A percentile compares a stretch with the other conserved stretches of the same genome.
Conservation (phyloP, 1,140 invertebrate species). For the Drosophila tropicalis region DNA sequence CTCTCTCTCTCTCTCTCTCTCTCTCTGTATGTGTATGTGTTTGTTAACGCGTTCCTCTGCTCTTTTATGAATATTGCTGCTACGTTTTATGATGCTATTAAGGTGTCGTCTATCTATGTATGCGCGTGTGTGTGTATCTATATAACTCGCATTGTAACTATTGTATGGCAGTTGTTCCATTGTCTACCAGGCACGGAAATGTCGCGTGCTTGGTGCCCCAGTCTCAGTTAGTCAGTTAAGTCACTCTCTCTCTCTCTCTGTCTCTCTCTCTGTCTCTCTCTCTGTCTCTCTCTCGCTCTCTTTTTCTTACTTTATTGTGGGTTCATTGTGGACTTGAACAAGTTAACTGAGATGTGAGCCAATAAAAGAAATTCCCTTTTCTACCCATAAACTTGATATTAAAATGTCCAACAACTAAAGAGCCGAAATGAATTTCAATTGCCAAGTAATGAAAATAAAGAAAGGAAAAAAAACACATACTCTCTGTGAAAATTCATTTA, state of each 20-base stretch:
- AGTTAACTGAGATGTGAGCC: conserved; percentile 6
- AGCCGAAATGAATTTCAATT: conserved; percentile 29
- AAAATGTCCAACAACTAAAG: conserved; percentile 26
- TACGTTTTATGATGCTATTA: conserved; percentile 71
- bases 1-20: too few relatives aligned
- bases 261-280: too few relatives aligned
- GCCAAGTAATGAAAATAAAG: conserved; percentile 15
- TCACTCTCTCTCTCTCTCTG: background rate
- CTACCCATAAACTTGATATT: background rate
- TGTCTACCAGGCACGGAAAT: conserved; percentile 52
- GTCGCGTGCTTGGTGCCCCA: conserved; percentile 40
- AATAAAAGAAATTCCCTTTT: conserved; percentile 4
- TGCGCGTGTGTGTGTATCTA: too few relatives aligned
- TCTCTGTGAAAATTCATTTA: conserved; percentile 47
- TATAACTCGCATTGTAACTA: conserved; percentile 31
- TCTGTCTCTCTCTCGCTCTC: background rate
- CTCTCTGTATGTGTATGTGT: conserved; percentile 22
- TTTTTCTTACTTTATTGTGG: background rate
- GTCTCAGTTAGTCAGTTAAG: background rate
- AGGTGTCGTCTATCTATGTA: conserved; percentile 43
- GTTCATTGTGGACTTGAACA: conserved; percentile 11
- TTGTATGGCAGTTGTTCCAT: conserved; percentile 54
- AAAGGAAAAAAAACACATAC: conserved; percentile 18
- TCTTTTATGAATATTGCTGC: conserved; percentile 52
- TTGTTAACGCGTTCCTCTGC: conserved; percentile 25